These are phyloP conservation scores for Meriones psammophilus DNA, from an alignment of 2,797 vertebrate genomes.

Conservation along the genomic window DNA sequence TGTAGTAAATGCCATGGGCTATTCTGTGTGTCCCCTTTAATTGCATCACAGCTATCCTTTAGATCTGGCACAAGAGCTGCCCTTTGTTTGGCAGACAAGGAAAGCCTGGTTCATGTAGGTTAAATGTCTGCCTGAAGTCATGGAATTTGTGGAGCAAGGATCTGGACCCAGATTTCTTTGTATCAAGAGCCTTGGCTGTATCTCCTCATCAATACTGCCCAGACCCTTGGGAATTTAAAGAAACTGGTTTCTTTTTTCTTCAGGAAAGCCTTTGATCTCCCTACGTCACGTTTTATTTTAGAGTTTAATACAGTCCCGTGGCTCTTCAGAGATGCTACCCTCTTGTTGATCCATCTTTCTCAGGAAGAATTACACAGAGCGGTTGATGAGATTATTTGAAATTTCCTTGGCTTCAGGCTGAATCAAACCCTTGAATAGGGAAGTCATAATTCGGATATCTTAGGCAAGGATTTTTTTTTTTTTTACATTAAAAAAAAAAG, in stretches of 20 bases:
- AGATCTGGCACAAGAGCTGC: background rate
- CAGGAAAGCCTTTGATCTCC: constrained; percentile 52
- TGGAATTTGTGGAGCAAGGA: constrained; percentile 9
- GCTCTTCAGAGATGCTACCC: constrained; percentile 22
- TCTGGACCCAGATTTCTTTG: background rate
- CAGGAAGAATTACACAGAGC: constrained; percentile 59
- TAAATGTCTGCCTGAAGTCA: background rate
- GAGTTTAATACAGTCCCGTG: background rate
- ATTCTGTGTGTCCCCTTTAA: background rate
- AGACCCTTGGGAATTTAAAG: background rate
- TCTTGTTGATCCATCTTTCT: background rate
- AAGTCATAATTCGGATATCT: constrained; percentile 11
- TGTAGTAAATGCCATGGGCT: constrained; percentile 38
- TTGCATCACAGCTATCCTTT: background rate
- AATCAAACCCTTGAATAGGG: constrained; percentile 43
- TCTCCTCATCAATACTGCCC: background rate
- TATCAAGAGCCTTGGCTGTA: background rate
- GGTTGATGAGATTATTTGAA: constrained; percentile 49
- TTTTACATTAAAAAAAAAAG: background rate
- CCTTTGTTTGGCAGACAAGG: constrained; percentile 5
- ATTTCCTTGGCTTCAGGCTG: constrained; percentile 48
- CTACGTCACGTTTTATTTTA: constrained; percentile 57
- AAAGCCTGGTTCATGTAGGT: constrained; percentile 10
- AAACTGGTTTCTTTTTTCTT: background rate
- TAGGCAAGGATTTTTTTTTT: constrained; percentile 38